Base-by-base conservation (phyloP, 1,140 invertebrate species). In the Rhagoletis zephyria region DNA sequence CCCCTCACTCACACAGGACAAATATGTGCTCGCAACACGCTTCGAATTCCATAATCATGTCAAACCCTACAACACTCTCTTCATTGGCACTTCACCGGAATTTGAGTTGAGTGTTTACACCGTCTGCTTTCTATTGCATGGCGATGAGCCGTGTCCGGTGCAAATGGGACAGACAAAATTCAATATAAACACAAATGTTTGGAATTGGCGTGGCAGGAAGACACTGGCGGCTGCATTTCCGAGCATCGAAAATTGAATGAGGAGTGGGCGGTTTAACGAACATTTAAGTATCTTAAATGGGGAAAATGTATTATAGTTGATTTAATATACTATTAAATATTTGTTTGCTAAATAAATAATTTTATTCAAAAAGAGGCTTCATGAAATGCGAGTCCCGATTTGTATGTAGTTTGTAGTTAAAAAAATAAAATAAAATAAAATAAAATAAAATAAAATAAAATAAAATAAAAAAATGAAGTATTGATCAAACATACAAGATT, bases 81-180 rank as follows among this genome's bases (percentile, higher is more conserved):
- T 98, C 89, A 94, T 98, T 85, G 98, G 98, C 30, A 98, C 97
- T 1, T 97, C 97, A 87, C 98, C 98, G 0, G 98, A 98, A 93
- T 94, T 98, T 88, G 98, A 98, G 93, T 95, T 99, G 93, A 96
- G 97, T 65, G 93, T 98, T 0, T 98, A 98, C 91, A 97, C 97
- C 0, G 94, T 97, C 7, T 98, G 97, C 90, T 97, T 96, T 90
- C 92, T 97, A 7, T 93, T 95, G 1, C 93, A 96, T 81, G 94
- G 95, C 0, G 95, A 96, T 87, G 93, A 94, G 77, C 93, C 95
- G 7, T 98, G 97, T 90, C 95, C 95, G 4, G 93, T 97, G 14
- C 95, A 95, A 85, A 92, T 97, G 19, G 95, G 94, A 60, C 95
- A 94, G 48, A 95, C 95, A 40, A 94, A 94, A 64, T 95, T 97